Base-by-base conservation (phyloP, 2,797 vertebrate species). In the Lepus oiostolus region DNA sequence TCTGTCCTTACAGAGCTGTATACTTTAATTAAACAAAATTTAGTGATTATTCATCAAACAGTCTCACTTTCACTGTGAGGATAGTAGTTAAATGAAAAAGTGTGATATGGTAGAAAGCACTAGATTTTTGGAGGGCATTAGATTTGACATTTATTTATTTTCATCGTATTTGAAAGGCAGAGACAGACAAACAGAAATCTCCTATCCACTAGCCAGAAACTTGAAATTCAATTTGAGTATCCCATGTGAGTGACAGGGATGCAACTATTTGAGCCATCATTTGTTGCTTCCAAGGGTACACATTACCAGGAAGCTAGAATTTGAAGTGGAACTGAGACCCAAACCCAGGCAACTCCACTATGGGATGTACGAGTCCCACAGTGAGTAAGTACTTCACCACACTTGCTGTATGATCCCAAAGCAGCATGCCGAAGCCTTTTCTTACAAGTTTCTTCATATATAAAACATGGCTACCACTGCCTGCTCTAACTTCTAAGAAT, bases 401-500 rank as follows among this genome's bases (percentile, higher is more conserved):
- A 47, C 47, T 81, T 63, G 70, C 24, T 35, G 4, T 28, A 85
- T 54, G 14, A 79, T 94, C 30, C 80, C 42, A 86, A 90, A 83
- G 26, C 60, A 83, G 47, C 13, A 30, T 54, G 90, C 62, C 32
- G 38, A 82, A 92, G 80, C 60, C 47, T 95, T 76, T 75, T 5
- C 28, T 60, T 32, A 89, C 0, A 82, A 63, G 77, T 52, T 75
- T 93, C 47, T 47, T 95, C 54, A 85, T 81, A 76, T 72, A 81
- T 72, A 65, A 93, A 87, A 77, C 19, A 63, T 7, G 42, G 24
- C 22, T 80, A 82, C 17, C 71, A 91, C 75, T 14, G 14, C 54
- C 65, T 85, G 58, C 58, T 92, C 80, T 92, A 92, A 90, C 28
- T 88, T 68, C n/a, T 72, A 94, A 90, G 71, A 71, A 52, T 80